Conservation (phyloP, 1,140 invertebrate genomes). For the Aphelinus atriplicis region DNA sequence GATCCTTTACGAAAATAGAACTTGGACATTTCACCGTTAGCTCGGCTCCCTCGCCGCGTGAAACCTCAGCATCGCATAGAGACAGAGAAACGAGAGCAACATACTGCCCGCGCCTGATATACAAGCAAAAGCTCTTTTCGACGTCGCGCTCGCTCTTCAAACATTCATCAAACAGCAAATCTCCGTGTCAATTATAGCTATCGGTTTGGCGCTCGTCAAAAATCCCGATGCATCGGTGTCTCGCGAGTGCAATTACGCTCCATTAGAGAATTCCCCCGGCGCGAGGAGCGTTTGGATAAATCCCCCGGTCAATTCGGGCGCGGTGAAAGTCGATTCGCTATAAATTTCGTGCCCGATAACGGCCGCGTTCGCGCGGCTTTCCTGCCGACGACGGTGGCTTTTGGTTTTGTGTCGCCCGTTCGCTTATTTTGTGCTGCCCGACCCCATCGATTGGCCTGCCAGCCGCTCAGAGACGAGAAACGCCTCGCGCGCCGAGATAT, state of each 20-base stretch:
- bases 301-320: neutral
- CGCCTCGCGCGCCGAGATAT: too few species aligned
- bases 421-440: too few species aligned
- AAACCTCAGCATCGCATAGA: too few species aligned
- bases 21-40: too few species aligned
- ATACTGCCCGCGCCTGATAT: too few species aligned
- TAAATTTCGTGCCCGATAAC: conserved; percentile 15
- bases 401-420: neutral
- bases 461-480: too few species aligned
- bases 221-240: neutral
- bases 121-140: neutral
- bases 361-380: neutral
- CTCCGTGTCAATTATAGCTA: too few species aligned
- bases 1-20: too few species aligned
- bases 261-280: conserved; percentile 8
- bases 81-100: too few species aligned
- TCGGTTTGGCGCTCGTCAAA: neutral
- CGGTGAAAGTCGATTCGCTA: conserved; percentile 11
- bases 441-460: too few species aligned
- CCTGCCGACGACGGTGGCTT: neutral
- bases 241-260: conserved; percentile 7
- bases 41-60: too few species aligned
- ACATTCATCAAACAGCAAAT: too few species aligned
- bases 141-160: neutral
- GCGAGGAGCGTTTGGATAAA: neutral